phyloP scores from a whole-genome alignment of 2,113 vertebrate genomes.

The Oncorhynchus gorbuscha region DNA sequence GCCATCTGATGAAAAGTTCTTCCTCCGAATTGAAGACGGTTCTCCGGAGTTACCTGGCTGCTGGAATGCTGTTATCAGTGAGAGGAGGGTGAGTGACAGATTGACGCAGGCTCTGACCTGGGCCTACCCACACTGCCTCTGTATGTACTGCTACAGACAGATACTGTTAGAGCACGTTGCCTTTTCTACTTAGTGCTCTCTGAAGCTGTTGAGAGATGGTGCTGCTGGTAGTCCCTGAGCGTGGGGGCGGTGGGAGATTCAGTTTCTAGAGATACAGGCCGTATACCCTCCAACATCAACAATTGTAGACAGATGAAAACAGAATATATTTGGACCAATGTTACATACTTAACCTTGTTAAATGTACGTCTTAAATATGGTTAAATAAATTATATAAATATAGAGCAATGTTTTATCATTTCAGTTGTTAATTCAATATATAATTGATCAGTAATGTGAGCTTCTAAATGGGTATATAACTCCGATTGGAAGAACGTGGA shows the following conservation, averaged over 20 bases:
- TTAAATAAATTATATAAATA: no score
- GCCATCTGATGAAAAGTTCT: conserved; percentile 78
- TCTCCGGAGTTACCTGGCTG: conserved; percentile 75
- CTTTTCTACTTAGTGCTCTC: conserved; percentile 81
- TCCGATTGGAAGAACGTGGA: background rate
- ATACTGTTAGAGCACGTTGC: conserved; percentile 75
- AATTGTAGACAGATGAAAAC: background rate
- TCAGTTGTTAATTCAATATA: background rate
- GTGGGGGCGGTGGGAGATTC: conserved; percentile 77
- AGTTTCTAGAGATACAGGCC: conserved; percentile 74
- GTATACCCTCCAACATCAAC: conserved; percentile 22
- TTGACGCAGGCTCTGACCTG: conserved; percentile 77
- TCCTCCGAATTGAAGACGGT: conserved; percentile 78
- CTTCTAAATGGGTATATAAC: background rate
- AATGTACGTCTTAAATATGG: background rate
- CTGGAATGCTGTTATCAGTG: conserved; percentile 81
- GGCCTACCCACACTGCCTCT: conserved; percentile 73
- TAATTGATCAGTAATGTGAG: background rate
- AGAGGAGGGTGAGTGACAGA: conserved; percentile 80
- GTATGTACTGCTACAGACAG: conserved; percentile 79
- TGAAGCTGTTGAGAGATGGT: conserved; percentile 87
- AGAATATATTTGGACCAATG: background rate
- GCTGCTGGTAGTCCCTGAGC: conserved; percentile 77
- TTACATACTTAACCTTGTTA: background rate
- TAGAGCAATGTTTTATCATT: background rate